Evolutionary conservation across 2,113 vertebrate genomes (phyloP).

Genomic region (Brachyhypopomus gauderio): DNA sequence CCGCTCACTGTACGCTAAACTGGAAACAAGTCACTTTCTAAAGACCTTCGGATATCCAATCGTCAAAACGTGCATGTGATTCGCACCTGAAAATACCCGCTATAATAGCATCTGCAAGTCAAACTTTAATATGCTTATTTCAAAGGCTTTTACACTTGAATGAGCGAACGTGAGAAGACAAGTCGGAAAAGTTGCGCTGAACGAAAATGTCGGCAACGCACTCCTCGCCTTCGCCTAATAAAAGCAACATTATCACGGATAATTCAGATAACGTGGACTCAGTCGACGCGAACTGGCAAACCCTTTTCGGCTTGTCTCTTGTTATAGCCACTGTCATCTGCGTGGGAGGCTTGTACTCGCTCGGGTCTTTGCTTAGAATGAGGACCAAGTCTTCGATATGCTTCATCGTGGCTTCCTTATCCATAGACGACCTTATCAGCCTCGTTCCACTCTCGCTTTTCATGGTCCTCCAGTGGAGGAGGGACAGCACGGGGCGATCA

Average conservation of each 20-base stretch:
- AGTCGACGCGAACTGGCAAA: conserved; percentile 65
- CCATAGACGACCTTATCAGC: conserved; percentile 88
- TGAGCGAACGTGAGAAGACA: not conserved
- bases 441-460: conserved; percentile 83
- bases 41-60: no score
- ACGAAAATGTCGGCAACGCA: conserved; percentile 69
- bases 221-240: conserved; percentile 72
- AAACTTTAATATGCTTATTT: no score
- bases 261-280: conserved; percentile 67
- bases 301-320: conserved; percentile 83
- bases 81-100: no score
- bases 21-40: no score
- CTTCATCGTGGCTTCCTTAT: conserved; percentile 87
- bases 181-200: conserved; percentile 47
- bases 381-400: conserved; percentile 80
- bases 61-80: no score
- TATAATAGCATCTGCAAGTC: no score
- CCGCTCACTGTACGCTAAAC: no score
- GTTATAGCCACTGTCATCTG: conserved; percentile 76
- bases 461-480: conserved; percentile 83
- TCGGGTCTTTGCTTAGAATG: conserved; percentile 80
- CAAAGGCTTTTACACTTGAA: no score
- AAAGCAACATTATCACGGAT: conserved; percentile 71
- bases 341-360: conserved; percentile 83
- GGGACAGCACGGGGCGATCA: conserved; percentile 52